Conservation (phyloP, 2,888 invertebrate genomes). For the Clusia tigrina region DNA sequence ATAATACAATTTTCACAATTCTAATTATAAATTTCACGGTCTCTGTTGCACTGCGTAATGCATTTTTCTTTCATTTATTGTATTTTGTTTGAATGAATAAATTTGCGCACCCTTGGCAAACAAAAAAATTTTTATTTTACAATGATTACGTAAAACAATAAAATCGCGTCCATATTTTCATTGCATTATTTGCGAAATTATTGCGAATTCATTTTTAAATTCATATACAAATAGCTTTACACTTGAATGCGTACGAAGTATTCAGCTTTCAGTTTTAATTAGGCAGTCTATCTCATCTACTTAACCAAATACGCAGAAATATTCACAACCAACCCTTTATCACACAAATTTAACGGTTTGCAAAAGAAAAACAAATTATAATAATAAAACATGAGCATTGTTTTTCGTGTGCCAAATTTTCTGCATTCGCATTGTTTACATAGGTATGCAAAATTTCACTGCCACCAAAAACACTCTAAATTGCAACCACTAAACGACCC, state of each 20-base stretch:
- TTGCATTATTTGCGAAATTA: neutral
- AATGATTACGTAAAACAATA: neutral
- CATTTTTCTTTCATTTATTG: conserved; percentile 36
- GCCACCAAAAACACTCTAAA: neutral
- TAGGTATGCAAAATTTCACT: neutral
- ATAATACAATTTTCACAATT: conserved; percentile 31
- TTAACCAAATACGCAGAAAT: no score
- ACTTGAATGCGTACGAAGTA: no score
- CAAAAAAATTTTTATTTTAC: neutral
- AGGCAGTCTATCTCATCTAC: no score
- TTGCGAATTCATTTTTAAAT: no score
- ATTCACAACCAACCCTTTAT: no score
- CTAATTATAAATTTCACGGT: conserved; percentile 37
- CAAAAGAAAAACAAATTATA: neutral
- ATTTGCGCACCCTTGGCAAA: conserved; percentile 28
- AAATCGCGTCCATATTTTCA: no score
- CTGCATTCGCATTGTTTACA: conserved; percentile 37
- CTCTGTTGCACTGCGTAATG: conserved; percentile 21
- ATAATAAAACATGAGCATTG: neutral
- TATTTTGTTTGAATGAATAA: conserved; percentile 28
- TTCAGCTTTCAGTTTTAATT: no score
- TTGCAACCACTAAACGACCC: conserved; percentile 6
- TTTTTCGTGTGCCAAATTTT: neutral
- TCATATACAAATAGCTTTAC: no score
- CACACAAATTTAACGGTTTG: neutral